These are phyloP conservation scores for Pecten maximus DNA, from an alignment of 2,888 invertebrate genomes.

Conservation along the genomic window DNA sequence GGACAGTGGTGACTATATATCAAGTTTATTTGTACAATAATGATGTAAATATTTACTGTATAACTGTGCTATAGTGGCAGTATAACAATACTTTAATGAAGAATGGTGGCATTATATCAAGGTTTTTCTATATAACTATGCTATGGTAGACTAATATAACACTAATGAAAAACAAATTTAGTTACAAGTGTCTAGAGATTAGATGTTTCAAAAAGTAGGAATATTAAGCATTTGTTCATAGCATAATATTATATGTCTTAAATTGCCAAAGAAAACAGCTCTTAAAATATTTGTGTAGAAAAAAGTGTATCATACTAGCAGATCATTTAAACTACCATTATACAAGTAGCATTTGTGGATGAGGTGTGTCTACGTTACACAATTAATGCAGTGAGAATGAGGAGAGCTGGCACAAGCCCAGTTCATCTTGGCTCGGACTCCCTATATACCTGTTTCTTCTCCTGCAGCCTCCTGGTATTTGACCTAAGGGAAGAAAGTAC, in stretches of 20 bases:
- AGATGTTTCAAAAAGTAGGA: neutral
- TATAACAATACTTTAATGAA: no score
- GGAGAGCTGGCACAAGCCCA: neutral
- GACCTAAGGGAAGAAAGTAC: neutral
- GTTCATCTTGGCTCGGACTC: neutral
- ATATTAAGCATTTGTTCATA: neutral
- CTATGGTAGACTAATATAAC: no score
- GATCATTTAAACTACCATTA: slow-evolving; percentile 12
- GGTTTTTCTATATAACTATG: no score
- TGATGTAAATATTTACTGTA: no score
- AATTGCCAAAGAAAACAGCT: neutral
- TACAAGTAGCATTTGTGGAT: neutral
- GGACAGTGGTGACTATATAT: no score
- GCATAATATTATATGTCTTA: neutral
- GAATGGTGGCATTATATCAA: no score
- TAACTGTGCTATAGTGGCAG: no score
- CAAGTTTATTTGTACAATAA: no score
- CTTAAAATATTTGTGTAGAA: neutral
- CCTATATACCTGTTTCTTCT: neutral
- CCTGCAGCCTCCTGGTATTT: slow-evolving; percentile 18
- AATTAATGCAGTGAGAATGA: slow-evolving; percentile 32
- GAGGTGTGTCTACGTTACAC: slow-evolving; percentile 8
- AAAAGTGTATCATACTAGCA: neutral
- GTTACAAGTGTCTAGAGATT: no score
- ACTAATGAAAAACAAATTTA: no score